phyloP scores from a whole-genome alignment of 2,888 invertebrate genomes.

The Synanthedon vespiformis region DNA sequence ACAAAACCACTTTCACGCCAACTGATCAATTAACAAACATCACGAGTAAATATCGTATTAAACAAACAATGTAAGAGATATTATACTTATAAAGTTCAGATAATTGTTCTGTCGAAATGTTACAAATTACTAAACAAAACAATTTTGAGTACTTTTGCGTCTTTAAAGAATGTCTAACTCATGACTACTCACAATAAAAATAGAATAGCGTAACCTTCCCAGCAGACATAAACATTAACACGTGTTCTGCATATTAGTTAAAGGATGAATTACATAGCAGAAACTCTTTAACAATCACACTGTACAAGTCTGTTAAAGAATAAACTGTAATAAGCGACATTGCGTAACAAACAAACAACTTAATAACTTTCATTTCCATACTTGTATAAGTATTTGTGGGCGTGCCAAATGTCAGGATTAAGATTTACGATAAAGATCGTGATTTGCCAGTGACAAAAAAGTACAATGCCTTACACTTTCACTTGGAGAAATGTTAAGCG shows the following conservation, averaged over 20 bases:
- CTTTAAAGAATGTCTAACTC: background rate
- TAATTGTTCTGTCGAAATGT: background rate
- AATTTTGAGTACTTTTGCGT: background rate
- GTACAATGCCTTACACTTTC: conserved; percentile 60
- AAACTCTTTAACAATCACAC: background rate
- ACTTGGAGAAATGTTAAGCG: conserved; percentile 50
- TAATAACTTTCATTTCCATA: conserved; percentile 44
- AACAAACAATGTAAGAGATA: background rate
- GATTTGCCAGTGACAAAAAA: conserved; percentile 55
- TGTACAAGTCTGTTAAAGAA: background rate
- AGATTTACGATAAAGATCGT: conserved; percentile 50
- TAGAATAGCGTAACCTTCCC: conserved; percentile 1
- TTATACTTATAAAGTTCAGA: background rate
- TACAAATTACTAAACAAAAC: background rate
- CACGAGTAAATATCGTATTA: background rate
- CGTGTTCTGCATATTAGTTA: background rate
- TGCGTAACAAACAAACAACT: conserved; percentile 20
- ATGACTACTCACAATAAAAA: background rate
- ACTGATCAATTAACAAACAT: conserved; percentile 4
- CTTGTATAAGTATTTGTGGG: conserved; percentile 31
- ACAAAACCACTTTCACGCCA: conserved; percentile 46
- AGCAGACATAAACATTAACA: background rate
- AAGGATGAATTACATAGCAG: background rate
- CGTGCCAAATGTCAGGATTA: conserved; percentile 46
- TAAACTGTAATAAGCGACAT: conserved; percentile 15